These are phyloP conservation scores for Diarsia brunnea DNA, from an alignment of 2,888 invertebrate genomes.

Conservation along the genomic window DNA sequence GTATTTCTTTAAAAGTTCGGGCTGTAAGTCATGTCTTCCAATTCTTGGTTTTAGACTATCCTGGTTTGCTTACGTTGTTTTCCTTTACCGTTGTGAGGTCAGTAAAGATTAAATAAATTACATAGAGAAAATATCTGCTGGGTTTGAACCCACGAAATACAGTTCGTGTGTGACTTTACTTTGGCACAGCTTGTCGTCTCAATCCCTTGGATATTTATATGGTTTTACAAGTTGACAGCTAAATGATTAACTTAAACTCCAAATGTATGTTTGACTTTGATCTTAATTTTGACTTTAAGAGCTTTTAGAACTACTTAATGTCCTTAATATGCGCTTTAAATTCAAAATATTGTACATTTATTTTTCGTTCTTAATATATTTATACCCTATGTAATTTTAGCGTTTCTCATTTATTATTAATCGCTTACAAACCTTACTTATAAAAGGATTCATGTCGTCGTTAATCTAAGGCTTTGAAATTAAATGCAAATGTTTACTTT, in stretches of 20 bases:
- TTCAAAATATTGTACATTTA: not conserved
- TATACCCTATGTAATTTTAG: no score
- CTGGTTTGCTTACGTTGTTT: not conserved
- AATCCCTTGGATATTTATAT: not conserved
- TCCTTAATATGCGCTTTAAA: not conserved
- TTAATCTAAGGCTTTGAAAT: constrained; percentile 28
- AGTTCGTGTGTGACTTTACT: not conserved
- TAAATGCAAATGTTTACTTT: constrained; percentile 37
- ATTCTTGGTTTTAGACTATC: not conserved
- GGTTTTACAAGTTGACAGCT: no score
- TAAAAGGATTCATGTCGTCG: constrained; percentile 14
- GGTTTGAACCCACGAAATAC: not conserved
- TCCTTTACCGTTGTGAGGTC: not conserved
- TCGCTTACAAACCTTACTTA: not conserved
- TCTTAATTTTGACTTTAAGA: not conserved
- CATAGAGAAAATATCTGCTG: not conserved
- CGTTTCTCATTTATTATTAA: not conserved
- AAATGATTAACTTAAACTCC: not conserved
- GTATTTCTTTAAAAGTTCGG: no score
- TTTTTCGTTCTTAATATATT: not conserved
- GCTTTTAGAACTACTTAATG: not conserved
- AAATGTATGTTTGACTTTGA: not conserved
- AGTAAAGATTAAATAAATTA: not conserved
- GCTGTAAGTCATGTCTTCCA: not conserved
- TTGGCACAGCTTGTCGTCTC: not conserved